Base-by-base conservation (phyloP, 1,140 invertebrate genomes). In the Helicoverpa armigera region DNA sequence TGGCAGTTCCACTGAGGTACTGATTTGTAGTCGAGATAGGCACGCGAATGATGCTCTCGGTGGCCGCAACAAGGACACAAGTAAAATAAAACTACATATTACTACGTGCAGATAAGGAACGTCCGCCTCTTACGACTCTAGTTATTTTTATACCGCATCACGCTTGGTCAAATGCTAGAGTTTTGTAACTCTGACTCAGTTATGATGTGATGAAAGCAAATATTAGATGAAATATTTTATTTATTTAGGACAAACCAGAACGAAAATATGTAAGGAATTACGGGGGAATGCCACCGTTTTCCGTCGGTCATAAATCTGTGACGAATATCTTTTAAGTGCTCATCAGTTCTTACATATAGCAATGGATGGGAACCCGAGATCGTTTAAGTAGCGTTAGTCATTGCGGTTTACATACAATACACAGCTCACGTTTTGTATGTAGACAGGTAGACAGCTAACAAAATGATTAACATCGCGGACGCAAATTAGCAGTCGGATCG, bases 11-110 rank as follows among this genome's bases (percentile, higher is more conserved):
- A 87, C 80, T 76, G 81, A 85, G 83, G 87, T 87, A 84, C 83
- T 87, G 88, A 90, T 90, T 90, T 89, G 87, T 89, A 72, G 82
- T 83, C 60, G 82, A 83, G 89, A 90, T 89, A 89, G 86, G 82
- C 82, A 82, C 82, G 83, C 86, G 85, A 88, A 89, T 90, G 89
- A 90, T 89, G 84, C 84, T 87, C 87, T 83, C 86, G 82, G 81
- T 75, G 82, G 84, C 83, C 58, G 79, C 51, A 85, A 85, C 84
- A 88, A 89, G 86, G 87, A 88, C 86, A 89, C 80, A 84, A 82
- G 81, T 85, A 85, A 88, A 90, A 90, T 88, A 83, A 88, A 86
- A 89, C 85, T 86, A 85, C 85, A 85, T 76, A 70, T 84, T 85
- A 84, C 85, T 85, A 72, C 81, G 69, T 80, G 16, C 1, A 83